Base-by-base conservation (phyloP, 2,888 invertebrate genomes). In the Drepanosiphum platanoidis region DNA sequence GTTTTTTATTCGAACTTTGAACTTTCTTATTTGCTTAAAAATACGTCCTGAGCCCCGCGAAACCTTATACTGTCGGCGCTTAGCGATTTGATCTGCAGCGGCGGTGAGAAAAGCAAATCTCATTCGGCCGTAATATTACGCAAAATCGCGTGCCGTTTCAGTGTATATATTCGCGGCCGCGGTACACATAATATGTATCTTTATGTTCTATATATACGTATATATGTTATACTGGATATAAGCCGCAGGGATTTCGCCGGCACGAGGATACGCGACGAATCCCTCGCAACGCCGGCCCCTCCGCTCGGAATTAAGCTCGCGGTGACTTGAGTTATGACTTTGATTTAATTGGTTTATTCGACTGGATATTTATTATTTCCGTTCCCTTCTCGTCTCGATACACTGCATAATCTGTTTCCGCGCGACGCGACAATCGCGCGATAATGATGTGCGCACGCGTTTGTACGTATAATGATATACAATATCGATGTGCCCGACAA, bases 291-390 rank as follows among this genome's bases (percentile, higher is more conserved):
- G n/a, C n/a, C n/a, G 7, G 70, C 27, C 70, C 52, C 80, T 68
- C 8, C 0, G 27, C 36, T 27, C 39, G 70, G 68, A 68, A 70
- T 68, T 58, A 70, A 80, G 68, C 80, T 52, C 80, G 18, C 18
- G 80, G 80, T 71, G 80, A 81, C 80, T 81, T 81, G 80, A 81
- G 58, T 81, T 71, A 81, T 71, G 58, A 81, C 80, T 81, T 81
- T 71, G 70, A 70, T 81, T 81, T 81, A 81, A 81, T 81, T 81
- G 80, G 80, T 81, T 70, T 70, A 52, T 78, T n/a, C n/a, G 30
- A 78, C 64, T 78, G 18, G 30, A 34, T 32, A 72, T 46, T 71
- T 71, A 70, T 64, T 64, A 27, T 30, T 64, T 27, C 11, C 11
- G 13, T 64, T 30, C 64, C 64, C 30, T 64, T 27, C 46, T n/a